A percentile compares a stretch with the other conserved stretches of the same genome.
Evolutionary conservation across 2,888 invertebrate genomes (phyloP).

Genomic region (Eubasilissa splendida): DNA sequence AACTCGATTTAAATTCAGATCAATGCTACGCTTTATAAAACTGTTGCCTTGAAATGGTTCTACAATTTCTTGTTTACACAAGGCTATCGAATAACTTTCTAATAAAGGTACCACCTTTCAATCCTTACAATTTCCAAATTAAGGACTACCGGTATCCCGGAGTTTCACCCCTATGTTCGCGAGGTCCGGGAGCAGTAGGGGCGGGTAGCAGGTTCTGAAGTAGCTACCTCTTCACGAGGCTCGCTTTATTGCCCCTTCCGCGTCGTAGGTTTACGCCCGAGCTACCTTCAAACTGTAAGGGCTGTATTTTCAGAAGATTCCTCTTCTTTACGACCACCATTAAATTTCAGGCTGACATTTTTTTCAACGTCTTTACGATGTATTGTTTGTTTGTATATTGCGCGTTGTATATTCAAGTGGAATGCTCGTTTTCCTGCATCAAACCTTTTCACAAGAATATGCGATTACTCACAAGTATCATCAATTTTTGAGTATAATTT

Average conservation of each 20-base stretch:
- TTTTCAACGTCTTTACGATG: slow-evolving; percentile 5
- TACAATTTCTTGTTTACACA: too few species aligned
- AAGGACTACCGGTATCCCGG: too few species aligned
- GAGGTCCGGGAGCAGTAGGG: too few species aligned
- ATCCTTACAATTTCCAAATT: too few species aligned
- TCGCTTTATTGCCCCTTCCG: slow-evolving; percentile 16
- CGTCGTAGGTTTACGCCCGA: slow-evolving; percentile 24
- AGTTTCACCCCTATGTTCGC: too few species aligned
- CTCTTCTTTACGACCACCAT: slow-evolving; percentile 22
- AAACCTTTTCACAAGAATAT: background rate
- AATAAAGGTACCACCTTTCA: too few species aligned
- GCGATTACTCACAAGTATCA: background rate
- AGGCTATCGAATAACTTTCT: too few species aligned
- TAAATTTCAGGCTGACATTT: slow-evolving; percentile 32
- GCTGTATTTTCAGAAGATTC: slow-evolving; percentile 13
- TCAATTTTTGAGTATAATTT: too few species aligned
- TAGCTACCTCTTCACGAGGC: background rate
- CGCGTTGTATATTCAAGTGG: slow-evolving; percentile 15
- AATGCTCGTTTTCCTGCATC: slow-evolving; percentile 2
- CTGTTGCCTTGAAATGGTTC: too few species aligned
- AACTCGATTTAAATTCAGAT: too few species aligned
- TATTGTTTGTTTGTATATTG: slow-evolving; percentile 14
- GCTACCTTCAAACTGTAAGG: slow-evolving; percentile 14
- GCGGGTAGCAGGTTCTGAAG: too few species aligned
- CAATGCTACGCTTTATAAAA: too few species aligned